Base-by-base conservation (phyloP, 2,113 vertebrate species). In the Sisor rabdophorus region DNA sequence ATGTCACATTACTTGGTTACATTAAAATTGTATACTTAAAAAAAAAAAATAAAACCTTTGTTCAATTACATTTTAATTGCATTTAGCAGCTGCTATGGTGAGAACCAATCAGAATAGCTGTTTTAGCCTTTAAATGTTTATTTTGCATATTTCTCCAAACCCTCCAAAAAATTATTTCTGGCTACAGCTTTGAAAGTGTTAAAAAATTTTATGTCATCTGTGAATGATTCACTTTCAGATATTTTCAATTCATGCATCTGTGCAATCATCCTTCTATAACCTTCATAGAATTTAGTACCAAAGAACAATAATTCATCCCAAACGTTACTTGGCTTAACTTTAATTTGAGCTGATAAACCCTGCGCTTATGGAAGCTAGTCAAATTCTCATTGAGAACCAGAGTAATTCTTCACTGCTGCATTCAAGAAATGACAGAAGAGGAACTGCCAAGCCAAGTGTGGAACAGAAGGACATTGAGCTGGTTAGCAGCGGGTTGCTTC, bases 381-480 rank as follows among this genome's bases (percentile, higher is more conserved):
- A 52, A 24, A 65, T 63, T 36, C 61, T 73, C n/a, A n/a, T n/a
- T n/a, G n/a, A n/a, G 86, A 81, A 77, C 72, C 71, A 47, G 26
- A n/a, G 44, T 36, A 64, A 50, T 19, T 73, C 24, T 44, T 72
- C 75, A 52, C 3, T 24, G 13, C 53, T 44, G 11, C 36, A 47
- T 65, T 32, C 50, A 54, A 55, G 55, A 77, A 48, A 77, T 15
- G 7, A 30, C 17, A 44, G 40, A 44, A 44, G 6, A 44, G 40
- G 40, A 44, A 44, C 6, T 24, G 58, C 20, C 17, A 64, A 47
- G 69, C 80, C 80, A 85, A 74, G 32, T 53, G 82, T 11, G 24
- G 79, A 88, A 92, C 92, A 92, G 88, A 87, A 76, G 74, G 75
- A 87, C 90, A 91, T 89, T 91, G 87, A 91, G 86, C 50, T 26